Evolutionary conservation across 2,797 vertebrate genomes (phyloP).

Genomic region (Silurus aristotelis): DNA sequence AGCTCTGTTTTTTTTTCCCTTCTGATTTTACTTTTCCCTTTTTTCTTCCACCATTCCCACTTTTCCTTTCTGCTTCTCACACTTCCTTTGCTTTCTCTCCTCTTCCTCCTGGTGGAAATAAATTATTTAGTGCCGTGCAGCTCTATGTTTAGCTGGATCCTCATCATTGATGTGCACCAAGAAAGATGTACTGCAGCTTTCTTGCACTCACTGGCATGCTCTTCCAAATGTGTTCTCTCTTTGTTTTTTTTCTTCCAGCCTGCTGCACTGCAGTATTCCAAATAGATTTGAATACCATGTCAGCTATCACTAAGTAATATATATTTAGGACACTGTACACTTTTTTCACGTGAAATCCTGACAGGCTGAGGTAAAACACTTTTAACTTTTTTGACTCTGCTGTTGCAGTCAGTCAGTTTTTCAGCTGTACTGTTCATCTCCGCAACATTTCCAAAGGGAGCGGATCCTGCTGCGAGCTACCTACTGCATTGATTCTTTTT

Average conservation of each 20-base stretch:
- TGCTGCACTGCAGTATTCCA: slow-evolving; percentile 17
- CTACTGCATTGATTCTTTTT: slow-evolving; percentile 17
- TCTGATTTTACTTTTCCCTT: slow-evolving; percentile 17
- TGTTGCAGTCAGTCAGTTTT: slow-evolving; percentile 15
- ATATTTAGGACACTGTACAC: background rate
- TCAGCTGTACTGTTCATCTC: background rate
- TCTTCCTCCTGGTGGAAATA: slow-evolving; percentile 56
- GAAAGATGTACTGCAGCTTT: slow-evolving; percentile 52
- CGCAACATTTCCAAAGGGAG: slow-evolving; percentile 21
- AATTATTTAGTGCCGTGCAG: slow-evolving; percentile 76
- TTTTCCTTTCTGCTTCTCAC: slow-evolving; percentile 59
- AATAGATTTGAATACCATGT: background rate
- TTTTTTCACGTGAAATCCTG: background rate
- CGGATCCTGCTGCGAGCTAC: slow-evolving; percentile 28
- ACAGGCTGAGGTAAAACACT: slow-evolving; percentile 11
- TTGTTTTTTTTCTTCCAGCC: slow-evolving; percentile 8
- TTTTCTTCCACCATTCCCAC: background rate
- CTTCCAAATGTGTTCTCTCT: background rate
- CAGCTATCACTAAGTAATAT: background rate
- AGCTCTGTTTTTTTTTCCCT: slow-evolving; percentile 4
- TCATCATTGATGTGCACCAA: slow-evolving; percentile 54
- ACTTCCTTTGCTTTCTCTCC: slow-evolving; percentile 33
- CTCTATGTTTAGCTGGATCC: slow-evolving; percentile 71
- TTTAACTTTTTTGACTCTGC: slow-evolving; percentile 10
- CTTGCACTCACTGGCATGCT: slow-evolving; percentile 31